Evolutionary conservation across 1,140 invertebrate species (phyloP), one percentile per base, ranked within the genome.

Genomic region (Drosophila santomea): DNA sequence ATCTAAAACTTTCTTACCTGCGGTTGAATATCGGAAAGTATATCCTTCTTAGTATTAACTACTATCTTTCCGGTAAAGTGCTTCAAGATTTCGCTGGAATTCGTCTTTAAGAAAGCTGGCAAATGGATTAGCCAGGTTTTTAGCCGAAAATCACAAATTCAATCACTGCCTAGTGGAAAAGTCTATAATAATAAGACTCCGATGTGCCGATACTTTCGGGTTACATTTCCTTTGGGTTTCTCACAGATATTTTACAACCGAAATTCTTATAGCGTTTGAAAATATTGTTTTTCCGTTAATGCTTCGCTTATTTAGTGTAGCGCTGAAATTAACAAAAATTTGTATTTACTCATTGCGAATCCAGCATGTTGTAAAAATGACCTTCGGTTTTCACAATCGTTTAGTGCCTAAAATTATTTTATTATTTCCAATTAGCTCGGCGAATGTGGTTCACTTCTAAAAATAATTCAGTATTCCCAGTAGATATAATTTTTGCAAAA

Each of bases 391-490:
- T 28, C 32, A 32, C 4, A 54, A 48, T 51, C 10, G 28, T 38
- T 60, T 28, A 17, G 48, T 36, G 20, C 17, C 20, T 32, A 43
- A 10, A 44, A 47, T 17, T 41, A 48, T 35, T 28, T n/a, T 25
- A 28, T 12, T 12, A 38, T 57, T 36, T 57, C 25, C 25, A 11
- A 67, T 55, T 67, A 55, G 47, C 41, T 69, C 20, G 15, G 43
- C 23, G 32, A 47, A 14, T 20, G 45, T 60, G 15, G 56, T 60
- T 76, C 56, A 45, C 44, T 58, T 59, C 64, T 61, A 72, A 60
- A 72, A 58, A 61, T 75, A 68, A 4, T 54, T 36, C 41, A 54
- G 54, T n/a, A 50, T 35, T 35, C 35, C 55, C 3, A 25, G 39
- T 3, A 7, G 11, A 32, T 32, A 64, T 36, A 44, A 43, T 32